These are phyloP conservation scores for Saturnia pavonia DNA, from an alignment of 2,888 invertebrate species.

Conservation along the genomic window DNA sequence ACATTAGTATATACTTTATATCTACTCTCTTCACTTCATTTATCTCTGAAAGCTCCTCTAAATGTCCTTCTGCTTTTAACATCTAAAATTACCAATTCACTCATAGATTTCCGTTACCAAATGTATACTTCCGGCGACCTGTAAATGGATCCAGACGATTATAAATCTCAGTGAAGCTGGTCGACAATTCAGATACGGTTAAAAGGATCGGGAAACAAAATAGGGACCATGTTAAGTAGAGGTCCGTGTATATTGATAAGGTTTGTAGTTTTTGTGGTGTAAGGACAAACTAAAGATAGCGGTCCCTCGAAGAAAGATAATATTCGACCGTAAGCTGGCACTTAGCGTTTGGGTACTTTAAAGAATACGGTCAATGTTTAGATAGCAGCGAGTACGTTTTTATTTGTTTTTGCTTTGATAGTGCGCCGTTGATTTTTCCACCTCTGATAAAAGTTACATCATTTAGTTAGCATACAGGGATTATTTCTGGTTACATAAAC, in stretches of 20 bases:
- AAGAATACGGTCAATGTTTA: slow-evolving; percentile 65
- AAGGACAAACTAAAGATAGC: slow-evolving; percentile 69
- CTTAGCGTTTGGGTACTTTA: slow-evolving; percentile 61
- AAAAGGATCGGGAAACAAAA: slow-evolving; percentile 74
- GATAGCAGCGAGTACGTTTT: slow-evolving; percentile 46
- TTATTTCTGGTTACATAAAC: slow-evolving; percentile 65
- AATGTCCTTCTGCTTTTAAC: slow-evolving; percentile 55
- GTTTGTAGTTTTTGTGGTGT: slow-evolving; percentile 74
- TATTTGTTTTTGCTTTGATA: slow-evolving; percentile 33
- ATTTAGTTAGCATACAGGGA: slow-evolving; percentile 38
- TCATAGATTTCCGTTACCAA: slow-evolving; percentile 69
- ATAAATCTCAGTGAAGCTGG: slow-evolving; percentile 63
- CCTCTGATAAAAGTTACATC: slow-evolving; percentile 39
- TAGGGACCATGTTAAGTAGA: slow-evolving; percentile 73
- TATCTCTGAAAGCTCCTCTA: slow-evolving; percentile 49
- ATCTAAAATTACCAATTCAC: slow-evolving; percentile 63
- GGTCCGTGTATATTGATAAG: slow-evolving; percentile 78
- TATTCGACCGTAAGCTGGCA: slow-evolving; percentile 61
- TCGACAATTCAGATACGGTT: slow-evolving; percentile 66
- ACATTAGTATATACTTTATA: slow-evolving; percentile 31
- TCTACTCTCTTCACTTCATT: slow-evolving; percentile 49
- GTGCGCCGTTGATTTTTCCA: slow-evolving; percentile 23
- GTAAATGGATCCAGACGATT: slow-evolving; percentile 68
- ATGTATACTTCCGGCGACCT: slow-evolving; percentile 72
- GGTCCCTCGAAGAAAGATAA: slow-evolving; percentile 64